Base-by-base conservation (phyloP, 1,140 invertebrate genomes). In the Drosophila sulfurigaster region DNA sequence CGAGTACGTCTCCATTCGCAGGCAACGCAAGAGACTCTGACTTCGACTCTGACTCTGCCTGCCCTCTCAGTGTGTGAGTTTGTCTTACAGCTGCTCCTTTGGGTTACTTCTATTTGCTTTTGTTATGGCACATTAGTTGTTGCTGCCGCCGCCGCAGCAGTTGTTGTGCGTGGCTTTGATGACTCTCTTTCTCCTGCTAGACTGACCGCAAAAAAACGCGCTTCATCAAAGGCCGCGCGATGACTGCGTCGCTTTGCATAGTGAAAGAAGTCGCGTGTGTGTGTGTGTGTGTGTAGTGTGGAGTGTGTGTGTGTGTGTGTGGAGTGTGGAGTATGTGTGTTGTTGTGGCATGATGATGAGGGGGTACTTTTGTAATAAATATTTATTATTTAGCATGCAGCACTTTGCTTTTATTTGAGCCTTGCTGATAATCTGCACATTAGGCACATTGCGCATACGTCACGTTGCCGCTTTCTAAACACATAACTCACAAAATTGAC, bases 151-250 rank as follows among this genome's bases (percentile, higher is more conserved):
- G 73, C 48, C 60, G 79, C 48, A 75, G 69, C 41, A 67, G 62
- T 56, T 79, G 35, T 52, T 79, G 58, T 70, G 68, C 68, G 69
- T 65, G 66, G 64, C 76, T 70, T 62, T 86, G 82, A 86, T 79
- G 82, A 86, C 82, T 87, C 82, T 82, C 63, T 76, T 67, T 69
- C 70, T 79, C 64, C 58, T 46, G 2, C 38, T 43, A 7, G 41
- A 43, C 41, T 73, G 69, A 79, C 74, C 68, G 60, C 52, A 66
- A 72, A 59, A 68, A 56, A 41, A 56, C 20, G 78, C 82, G 79
- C 82, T 86, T 68, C 78, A 85, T 85, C 82, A 85, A 85, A 85
- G 82, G 59, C 79, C 54, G 48, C 65, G 58, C 78, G 16, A 80
- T 85, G 82, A 85, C 82, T 81, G 66, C 76, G 82, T 85, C 70